These are phyloP conservation scores for Sipha maydis DNA, from an alignment of 2,888 invertebrate genomes.

Conservation along the genomic window DNA sequence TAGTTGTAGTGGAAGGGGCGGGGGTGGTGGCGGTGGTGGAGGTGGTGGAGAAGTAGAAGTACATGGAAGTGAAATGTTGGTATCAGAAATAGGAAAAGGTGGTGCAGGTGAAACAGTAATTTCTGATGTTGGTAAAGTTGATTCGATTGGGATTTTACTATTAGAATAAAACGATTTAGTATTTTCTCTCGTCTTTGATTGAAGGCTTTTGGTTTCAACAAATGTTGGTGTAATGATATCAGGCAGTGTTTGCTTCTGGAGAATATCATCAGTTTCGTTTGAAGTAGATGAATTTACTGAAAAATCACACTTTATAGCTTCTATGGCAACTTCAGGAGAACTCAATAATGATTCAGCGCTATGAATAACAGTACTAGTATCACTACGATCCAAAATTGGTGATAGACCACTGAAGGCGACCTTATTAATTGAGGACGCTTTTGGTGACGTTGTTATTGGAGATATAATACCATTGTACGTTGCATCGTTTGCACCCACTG, in stretches of 20 bases:
- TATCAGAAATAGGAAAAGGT: constrained; percentile 50
- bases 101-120: neutral
- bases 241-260: neutral
- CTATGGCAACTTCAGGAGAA: constrained; percentile 33
- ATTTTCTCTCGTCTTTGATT: neutral
- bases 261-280: neutral
- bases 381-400: constrained; percentile 7
- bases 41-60: constrained; percentile 63
- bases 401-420: constrained; percentile 14
- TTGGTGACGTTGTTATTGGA: constrained; percentile 1
- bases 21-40: constrained; percentile 63
- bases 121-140: neutral
- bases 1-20: constrained; percentile 62
- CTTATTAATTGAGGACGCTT: constrained; percentile 18
- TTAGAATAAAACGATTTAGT: too few species aligned
- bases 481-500: neutral
- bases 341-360: neutral
- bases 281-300: neutral
- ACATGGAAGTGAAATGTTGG: constrained; percentile 62
- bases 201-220: neutral
- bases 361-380: neutral
- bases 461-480: neutral
- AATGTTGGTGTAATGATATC: neutral
- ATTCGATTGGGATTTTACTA: neutral
- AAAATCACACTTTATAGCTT: constrained; percentile 28